These are phyloP conservation scores for Murina feae DNA, from an alignment of 2,113 vertebrate genomes.

Conservation along the genomic window DNA sequence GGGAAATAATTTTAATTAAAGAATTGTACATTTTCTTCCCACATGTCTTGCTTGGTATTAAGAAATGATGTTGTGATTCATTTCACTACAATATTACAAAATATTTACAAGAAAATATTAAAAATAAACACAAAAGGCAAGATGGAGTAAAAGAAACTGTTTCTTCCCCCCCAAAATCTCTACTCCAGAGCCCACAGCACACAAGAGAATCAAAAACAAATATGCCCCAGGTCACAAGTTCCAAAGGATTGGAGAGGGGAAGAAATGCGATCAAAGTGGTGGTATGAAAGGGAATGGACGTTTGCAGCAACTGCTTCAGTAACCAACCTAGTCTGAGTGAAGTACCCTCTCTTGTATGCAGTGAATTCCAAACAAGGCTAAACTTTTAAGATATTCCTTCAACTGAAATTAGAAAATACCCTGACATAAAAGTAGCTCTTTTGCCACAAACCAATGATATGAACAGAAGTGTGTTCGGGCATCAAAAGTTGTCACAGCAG, in stretches of 20 bases:
- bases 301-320: conserved; percentile 27
- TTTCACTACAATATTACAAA: conserved; percentile 75
- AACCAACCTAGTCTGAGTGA: conserved; percentile 5
- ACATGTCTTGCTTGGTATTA: conserved; percentile 58
- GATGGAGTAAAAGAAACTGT: conserved; percentile 48
- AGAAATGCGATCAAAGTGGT: not conserved
- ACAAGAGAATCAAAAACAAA: conserved; percentile 42
- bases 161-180: conserved; percentile 49
- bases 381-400: conserved; percentile 30
- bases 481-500: conserved; percentile 83
- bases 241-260: not conserved
- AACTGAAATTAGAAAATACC: conserved; percentile 53
- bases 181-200: conserved; percentile 55
- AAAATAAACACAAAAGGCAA: conserved; percentile 67
- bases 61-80: conserved; percentile 67
- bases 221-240: conserved; percentile 19
- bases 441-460: not conserved
- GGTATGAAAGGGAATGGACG: not conserved
- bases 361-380: conserved; percentile 34
- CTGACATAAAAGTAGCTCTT: conserved; percentile 36
- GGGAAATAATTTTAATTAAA: conserved; percentile 67
- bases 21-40: conserved; percentile 70
- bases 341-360: not conserved
- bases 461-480: not conserved
- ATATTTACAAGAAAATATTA: conserved; percentile 75